Conservation (phyloP, 2,113 vertebrate species). For the Thamnaconus septentrionalis region DNA sequence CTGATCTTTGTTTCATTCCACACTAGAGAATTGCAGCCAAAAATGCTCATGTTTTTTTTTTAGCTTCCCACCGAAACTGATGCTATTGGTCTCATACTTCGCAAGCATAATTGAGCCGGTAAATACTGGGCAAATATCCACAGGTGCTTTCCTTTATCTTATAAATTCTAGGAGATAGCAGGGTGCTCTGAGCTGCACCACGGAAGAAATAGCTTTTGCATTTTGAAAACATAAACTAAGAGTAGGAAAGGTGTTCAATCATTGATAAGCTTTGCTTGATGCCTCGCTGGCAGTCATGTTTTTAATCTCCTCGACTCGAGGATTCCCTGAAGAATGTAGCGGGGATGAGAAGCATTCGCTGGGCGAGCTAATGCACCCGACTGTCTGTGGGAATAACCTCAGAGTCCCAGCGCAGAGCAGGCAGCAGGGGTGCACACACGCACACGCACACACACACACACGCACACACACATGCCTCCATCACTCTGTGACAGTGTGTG, state of each 20-base stretch:
- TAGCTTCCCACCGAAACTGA: too few species aligned
- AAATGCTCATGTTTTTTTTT: too few species aligned
- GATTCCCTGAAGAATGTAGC: conserved; percentile 12
- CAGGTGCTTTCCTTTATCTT: background rate
- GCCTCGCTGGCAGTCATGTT: conserved; percentile 14
- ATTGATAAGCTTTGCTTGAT: conserved; percentile 49
- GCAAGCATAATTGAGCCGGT: too few species aligned
- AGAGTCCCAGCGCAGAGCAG: conserved; percentile 2
- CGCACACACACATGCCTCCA: background rate
- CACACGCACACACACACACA: too few species aligned
- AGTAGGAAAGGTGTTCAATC: conserved; percentile 34
- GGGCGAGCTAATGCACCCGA: background rate
- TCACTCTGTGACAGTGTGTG: background rate
- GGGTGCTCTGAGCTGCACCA: conserved; percentile 1
- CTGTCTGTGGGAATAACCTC: conserved; percentile 29
- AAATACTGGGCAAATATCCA: too few species aligned
- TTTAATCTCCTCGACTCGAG: conserved; percentile 13
- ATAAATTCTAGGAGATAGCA: conserved; percentile 10
- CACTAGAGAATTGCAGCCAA: too few species aligned
- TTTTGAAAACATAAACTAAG: conserved; percentile 27
- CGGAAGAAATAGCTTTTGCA: background rate
- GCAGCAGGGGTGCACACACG: too few species aligned
- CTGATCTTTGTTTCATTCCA: too few species aligned
- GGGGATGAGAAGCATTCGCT: conserved; percentile 32
- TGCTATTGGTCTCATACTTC: too few species aligned